phyloP scores from a whole-genome alignment of 2,797 vertebrate species.

The Morus bassanus region DNA sequence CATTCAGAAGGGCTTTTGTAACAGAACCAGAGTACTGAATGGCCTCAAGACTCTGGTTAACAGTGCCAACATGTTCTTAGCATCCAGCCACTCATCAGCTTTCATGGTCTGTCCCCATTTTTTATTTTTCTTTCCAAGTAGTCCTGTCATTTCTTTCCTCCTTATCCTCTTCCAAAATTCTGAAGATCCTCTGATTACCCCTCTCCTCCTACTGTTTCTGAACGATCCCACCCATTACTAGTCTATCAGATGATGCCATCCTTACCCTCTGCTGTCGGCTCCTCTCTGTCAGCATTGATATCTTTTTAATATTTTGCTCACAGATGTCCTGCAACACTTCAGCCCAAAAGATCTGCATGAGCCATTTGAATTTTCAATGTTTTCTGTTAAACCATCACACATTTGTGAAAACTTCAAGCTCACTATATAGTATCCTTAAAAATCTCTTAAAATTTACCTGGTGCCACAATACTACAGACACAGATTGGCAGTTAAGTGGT shows the following conservation, averaged over 20 bases:
- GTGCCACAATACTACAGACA: not conserved
- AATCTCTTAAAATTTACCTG: not conserved
- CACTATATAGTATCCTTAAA: not conserved
- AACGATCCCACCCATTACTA: not conserved
- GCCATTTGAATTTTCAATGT: not conserved
- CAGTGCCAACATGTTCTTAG: not conserved
- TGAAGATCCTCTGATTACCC: not conserved
- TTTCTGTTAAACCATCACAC: not conserved
- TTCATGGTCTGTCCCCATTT: not conserved
- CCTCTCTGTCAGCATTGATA: not conserved
- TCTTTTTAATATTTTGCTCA: not conserved
- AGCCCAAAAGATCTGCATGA: not conserved
- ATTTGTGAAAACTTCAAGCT: not conserved
- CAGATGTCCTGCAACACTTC: not conserved
- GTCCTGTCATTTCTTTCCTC: not conserved
- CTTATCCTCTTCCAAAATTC: not conserved
- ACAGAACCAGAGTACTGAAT: not conserved
- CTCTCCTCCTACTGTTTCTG: not conserved
- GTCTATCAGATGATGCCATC: not conserved
- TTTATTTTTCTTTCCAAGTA: not conserved
- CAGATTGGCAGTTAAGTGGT: accelerated
- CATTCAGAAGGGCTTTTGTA: not conserved
- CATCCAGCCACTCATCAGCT: not conserved
- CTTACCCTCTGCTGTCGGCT: not conserved
- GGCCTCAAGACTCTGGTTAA: not conserved